Evolutionary conservation across 2,888 invertebrate species (phyloP).

Genomic region (Coenonympha glycerion): DNA sequence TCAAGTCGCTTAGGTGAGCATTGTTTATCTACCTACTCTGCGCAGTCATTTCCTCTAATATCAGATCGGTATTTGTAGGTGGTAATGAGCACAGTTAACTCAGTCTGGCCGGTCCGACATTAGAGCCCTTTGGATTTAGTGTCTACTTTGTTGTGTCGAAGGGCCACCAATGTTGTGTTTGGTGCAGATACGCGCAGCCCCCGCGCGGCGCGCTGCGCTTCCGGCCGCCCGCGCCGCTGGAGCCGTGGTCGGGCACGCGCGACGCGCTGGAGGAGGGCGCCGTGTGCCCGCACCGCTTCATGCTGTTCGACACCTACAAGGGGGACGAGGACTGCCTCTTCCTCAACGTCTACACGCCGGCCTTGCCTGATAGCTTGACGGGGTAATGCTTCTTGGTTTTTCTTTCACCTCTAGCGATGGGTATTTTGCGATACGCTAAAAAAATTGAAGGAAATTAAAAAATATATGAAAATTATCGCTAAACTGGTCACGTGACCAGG

Average conservation of each 20-base stretch:
- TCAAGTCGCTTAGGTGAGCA: too few relatives aligned
- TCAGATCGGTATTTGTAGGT: too few relatives aligned
- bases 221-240: conserved; percentile 65
- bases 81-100: too few relatives aligned
- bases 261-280: conserved; percentile 81
- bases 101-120: too few relatives aligned
- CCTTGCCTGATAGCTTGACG: conserved; percentile 62
- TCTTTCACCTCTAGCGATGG: too few relatives aligned
- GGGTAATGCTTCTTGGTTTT: conserved; percentile 45
- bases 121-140: too few relatives aligned
- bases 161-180: conserved; percentile 1
- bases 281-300: conserved; percentile 82
- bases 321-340: conserved; percentile 81
- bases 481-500: too few relatives aligned
- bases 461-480: too few relatives aligned
- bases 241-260: conserved; percentile 78
- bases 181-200: conserved; percentile 62
- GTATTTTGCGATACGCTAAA: not conserved
- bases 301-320: conserved; percentile 79
- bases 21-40: too few relatives aligned
- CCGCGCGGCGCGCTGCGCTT: conserved; percentile 70
- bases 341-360: conserved; percentile 82
- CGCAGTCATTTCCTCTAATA: too few relatives aligned
- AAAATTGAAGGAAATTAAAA: not conserved
- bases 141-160: too few relatives aligned